A percentile compares a stretch with the other conserved stretches of the same genome.
phyloP scores from a whole-genome alignment of 2,113 vertebrate species.

The Lophura nycthemera region DNA sequence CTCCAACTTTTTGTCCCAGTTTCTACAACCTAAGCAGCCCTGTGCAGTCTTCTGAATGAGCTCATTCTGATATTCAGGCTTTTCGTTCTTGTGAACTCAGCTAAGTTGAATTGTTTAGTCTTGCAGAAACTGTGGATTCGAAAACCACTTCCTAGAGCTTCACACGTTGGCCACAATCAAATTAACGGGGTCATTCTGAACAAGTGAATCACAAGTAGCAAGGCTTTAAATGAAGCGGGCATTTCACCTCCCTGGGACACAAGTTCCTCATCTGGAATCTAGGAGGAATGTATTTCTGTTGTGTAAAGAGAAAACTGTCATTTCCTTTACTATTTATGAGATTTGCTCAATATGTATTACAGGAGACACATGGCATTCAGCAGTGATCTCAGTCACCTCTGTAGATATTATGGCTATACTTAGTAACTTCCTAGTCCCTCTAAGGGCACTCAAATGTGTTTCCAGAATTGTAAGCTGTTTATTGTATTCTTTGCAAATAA shows the following conservation, averaged over 20 bases:
- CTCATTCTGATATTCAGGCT: background rate
- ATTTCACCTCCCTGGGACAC: background rate
- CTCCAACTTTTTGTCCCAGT: background rate
- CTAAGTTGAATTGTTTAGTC: background rate
- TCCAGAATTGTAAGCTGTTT: background rate
- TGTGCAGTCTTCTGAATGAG: background rate
- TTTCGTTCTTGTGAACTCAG: background rate
- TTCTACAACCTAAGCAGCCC: background rate
- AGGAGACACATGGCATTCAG: fast-evolving
- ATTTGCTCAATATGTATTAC: background rate
- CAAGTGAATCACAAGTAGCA: background rate
- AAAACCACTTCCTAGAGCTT: background rate
- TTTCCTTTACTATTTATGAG: background rate
- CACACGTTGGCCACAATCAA: background rate
- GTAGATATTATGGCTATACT: background rate
- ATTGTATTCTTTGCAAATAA: background rate
- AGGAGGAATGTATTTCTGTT: background rate
- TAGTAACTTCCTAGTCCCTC: background rate
- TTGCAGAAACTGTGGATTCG: background rate
- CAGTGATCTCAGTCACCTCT: background rate
- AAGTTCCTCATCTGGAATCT: background rate
- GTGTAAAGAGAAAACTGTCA: background rate
- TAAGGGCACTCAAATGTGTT: background rate
- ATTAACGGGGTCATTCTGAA: background rate
- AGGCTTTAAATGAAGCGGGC: background rate